A percentile compares a stretch with the other conserved stretches of the same genome.
Evolutionary conservation across 1,140 invertebrate genomes (phyloP).

Genomic region (Drosophila guanche): DNA sequence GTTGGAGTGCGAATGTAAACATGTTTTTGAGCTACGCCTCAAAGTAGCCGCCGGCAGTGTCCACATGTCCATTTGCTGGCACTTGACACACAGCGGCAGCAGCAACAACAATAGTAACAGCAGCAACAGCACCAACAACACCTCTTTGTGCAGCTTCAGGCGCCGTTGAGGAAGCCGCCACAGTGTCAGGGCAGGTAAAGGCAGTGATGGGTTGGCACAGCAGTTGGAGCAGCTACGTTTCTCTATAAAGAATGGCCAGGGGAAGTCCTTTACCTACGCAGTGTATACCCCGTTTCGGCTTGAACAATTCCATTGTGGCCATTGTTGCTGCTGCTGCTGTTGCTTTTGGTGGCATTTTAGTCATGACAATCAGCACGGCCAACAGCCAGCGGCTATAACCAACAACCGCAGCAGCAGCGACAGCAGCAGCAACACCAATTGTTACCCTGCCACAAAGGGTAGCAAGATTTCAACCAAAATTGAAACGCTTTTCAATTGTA

Average conservation of each 20-base stretch:
- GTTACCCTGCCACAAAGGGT: background rate
- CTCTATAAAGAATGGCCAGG: constrained; percentile 1
- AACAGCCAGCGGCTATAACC: constrained; percentile 73
- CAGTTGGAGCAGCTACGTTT: constrained; percentile 8
- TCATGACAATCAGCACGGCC: constrained; percentile 75
- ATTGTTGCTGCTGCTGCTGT: constrained; percentile 27
- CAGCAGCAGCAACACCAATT: background rate
- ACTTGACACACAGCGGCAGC: constrained; percentile 70
- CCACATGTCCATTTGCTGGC: constrained; percentile 72
- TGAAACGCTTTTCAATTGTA: too few species aligned
- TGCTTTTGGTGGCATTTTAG: constrained; percentile 62
- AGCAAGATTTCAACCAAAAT: too few species aligned
- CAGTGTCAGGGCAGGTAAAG: constrained; percentile 67
- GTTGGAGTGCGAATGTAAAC: constrained; percentile 63
- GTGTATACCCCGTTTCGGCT: constrained; percentile 24
- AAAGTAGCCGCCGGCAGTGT: constrained; percentile 63
- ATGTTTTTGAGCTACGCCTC: constrained; percentile 75
- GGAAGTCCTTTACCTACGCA: constrained; percentile 7
- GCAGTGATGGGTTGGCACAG: constrained; percentile 1
- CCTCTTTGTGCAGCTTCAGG: constrained; percentile 71
- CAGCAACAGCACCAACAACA: constrained; percentile 49
- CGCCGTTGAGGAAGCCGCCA: constrained; percentile 40
- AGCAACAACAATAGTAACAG: constrained; percentile 46
- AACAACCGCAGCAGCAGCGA: constrained; percentile 63
- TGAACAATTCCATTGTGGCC: constrained; percentile 3